Evolutionary conservation across 2,113 vertebrate genomes (phyloP).

Genomic region (Seriola quinqueradiata): DNA sequence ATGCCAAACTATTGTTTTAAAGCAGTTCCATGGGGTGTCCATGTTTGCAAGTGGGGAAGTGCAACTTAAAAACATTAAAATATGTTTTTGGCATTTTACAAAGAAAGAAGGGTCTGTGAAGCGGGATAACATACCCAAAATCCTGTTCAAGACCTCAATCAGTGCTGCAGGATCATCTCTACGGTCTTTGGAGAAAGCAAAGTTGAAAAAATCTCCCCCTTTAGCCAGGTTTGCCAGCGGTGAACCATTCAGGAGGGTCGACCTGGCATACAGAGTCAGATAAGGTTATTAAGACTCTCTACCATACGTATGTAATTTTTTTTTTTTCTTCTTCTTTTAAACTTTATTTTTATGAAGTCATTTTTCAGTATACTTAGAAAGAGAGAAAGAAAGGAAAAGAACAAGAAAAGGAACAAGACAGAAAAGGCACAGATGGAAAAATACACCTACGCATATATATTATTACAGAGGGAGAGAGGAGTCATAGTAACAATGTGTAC

Average conservation of each 20-base stretch:
- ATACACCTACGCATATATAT: too few relatives aligned
- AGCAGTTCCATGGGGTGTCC: neutral
- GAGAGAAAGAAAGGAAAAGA: too few relatives aligned
- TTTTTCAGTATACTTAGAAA: too few relatives aligned
- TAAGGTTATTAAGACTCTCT: neutral
- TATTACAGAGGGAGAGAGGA: too few relatives aligned
- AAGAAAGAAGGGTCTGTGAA: neutral
- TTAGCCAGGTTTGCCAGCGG: slow-evolving; percentile 33
- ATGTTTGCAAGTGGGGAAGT: too few relatives aligned
- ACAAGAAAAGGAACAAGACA: too few relatives aligned
- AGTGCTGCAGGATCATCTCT: slow-evolving; percentile 36
- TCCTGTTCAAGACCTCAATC: slow-evolving; percentile 47
- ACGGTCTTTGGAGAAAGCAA: slow-evolving; percentile 12
- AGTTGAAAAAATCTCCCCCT: slow-evolving; percentile 29
- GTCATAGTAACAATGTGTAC: too few relatives aligned
- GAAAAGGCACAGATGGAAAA: too few relatives aligned
- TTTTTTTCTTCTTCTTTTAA: too few relatives aligned
- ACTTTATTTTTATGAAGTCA: too few relatives aligned
- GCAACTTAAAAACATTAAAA: neutral
- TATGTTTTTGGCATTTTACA: neutral
- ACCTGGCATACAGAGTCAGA: slow-evolving; percentile 61
- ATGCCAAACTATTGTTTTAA: neutral
- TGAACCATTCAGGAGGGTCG: neutral
- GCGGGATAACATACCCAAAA: slow-evolving; percentile 69
- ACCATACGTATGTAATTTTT: neutral